Conservation (phyloP, 2,888 invertebrate species). For the Acanthoscelides obtectus region DNA sequence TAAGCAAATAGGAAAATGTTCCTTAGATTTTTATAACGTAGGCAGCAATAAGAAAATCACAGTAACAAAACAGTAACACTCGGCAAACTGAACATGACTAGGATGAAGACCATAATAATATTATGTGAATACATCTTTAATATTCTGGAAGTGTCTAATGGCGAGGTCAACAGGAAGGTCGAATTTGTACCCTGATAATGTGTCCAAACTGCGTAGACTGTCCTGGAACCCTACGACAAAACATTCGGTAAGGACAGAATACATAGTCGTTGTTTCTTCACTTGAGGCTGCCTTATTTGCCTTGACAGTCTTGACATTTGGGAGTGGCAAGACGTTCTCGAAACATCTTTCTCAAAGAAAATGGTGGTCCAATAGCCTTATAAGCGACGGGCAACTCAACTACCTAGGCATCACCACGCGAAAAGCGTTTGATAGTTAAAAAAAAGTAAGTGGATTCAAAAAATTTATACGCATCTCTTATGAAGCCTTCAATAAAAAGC, state of each 20-base stretch:
- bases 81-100: neutral
- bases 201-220: constrained; percentile 84
- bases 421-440: too few species aligned
- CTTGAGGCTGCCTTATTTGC: too few species aligned
- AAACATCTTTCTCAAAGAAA: neutral
- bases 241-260: too few species aligned
- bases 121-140: constrained; percentile 90
- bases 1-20: neutral
- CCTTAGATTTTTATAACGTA: neutral
- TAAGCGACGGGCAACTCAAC: too few species aligned
- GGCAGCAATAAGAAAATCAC: neutral
- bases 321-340: neutral
- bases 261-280: neutral
- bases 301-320: too few species aligned
- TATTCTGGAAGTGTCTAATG: constrained; percentile 93
- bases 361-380: too few species aligned
- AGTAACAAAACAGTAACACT: neutral
- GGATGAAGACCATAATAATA: constrained; percentile 2
- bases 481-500: too few species aligned
- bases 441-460: too few species aligned
- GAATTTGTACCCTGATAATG: constrained; percentile 79
- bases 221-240: constrained; percentile 82
- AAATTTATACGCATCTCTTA: too few species aligned
- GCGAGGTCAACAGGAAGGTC: constrained; percentile 95
- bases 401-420: too few species aligned